Evolutionary conservation across 2,113 vertebrate species (phyloP), one percentile per base, ranked within the genome.

Genomic region (Castor canadensis): DNA sequence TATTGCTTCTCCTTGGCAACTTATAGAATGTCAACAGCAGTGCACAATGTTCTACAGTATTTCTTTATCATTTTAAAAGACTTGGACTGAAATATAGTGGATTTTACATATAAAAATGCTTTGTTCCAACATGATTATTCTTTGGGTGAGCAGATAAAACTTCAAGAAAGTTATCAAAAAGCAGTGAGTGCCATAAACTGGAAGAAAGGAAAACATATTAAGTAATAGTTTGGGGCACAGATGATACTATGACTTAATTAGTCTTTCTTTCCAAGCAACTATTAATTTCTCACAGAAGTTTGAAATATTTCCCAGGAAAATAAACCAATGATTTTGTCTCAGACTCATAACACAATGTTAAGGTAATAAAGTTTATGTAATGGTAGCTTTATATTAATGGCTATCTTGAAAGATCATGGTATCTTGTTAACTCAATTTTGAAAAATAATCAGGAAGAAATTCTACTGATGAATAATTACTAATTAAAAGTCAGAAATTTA

Each of bases 401-500:
- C 62, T 94, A 96, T 35, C 76, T 3, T 87, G 52, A 94, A 94
- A 97, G 52, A 72, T 45, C 54, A 45, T 79, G 17, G 6, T 89
- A 71, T 60, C 24, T 87, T 95, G 11, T 75, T 91, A 87, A 3
- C 47, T 88, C 49, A 84, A 90, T 93, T 35, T 87, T 89, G 67
- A 87, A 89, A 79, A 26, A 38, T 86, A 91, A 91, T 49, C 32
- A 88, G 24, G 45, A 52, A 87, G 45, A 93, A 69, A 79, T 93
- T 90, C 49, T 95, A 56, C 56, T 88, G 64, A 28, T 81, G 66
- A 79, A 76, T 84, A 94, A 95, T 91, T 30, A 60, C 40, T 95
- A 87, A 87, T 90, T 96, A 93, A 94, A 96, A 89, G 22, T 40
- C 95, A 97, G 11, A 45, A 87, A 89, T 67, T 90, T 72, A 88